Evolutionary conservation across 2,113 vertebrate species (phyloP), one percentile per base, ranked within the genome.

Genomic region (Eulacestoma nigropectus): DNA sequence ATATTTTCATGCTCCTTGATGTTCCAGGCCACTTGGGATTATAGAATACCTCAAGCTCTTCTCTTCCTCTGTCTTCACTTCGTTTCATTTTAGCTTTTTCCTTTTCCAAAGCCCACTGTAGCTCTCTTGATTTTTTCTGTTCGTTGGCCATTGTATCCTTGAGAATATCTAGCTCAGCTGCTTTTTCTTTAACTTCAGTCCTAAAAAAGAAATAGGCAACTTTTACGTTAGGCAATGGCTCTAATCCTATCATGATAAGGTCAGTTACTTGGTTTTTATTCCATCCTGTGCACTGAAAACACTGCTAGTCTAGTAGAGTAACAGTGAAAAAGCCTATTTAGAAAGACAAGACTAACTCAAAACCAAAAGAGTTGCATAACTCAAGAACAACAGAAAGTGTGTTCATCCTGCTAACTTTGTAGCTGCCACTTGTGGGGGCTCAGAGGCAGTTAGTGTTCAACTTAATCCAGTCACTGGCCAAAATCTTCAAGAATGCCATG

Each of bases 51-150:
- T 99, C 99, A 47, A 99, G 95, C 62, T 99, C 98, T 95, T 99
- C 99, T 96, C 96, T 98, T 92, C 98, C 98, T 67, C 95, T 98
- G 83, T 98, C 98, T 85, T 98, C 97, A 9, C 16, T 98, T 84
- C 97, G 98, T 65, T 98, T 98, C 29, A 96, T 92, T 89, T 97
- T 98, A 90, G 98, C 98, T 84, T 96, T 98, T 89, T 99, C 99
- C 93, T 99, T 99, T 97, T 99, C 99, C 95, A 99, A 80, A 49
- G 98, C 95, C 99, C 99, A 99, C 72, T 99, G 99, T 18, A 99
- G 96, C 78, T 99, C 99, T 95, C 99, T 98, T 67, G 96, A 98
- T 50, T 96, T 99, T 88, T 98, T 99, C 96, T 98, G 98, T 93
- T 99, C 99, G 5, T 89, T 98, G 55, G 96, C 97, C 97, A 99